Percentiles rank a stretch among this genome's conserved stretches.
Conservation (phyloP, 2,888 invertebrate genomes). For the Kuschelorhynchus macadamiae region DNA sequence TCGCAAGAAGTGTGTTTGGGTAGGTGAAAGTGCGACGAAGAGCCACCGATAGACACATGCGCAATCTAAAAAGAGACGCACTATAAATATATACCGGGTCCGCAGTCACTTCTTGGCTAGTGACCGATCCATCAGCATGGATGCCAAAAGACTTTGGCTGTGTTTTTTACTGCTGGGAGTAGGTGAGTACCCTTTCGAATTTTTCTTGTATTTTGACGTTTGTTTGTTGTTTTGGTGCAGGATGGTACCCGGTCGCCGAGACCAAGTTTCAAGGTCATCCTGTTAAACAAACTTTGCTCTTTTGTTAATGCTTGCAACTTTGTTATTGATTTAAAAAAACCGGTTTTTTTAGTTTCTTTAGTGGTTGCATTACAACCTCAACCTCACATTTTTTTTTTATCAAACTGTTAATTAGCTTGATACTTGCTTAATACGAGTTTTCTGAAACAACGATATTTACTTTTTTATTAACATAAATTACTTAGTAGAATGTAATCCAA, state of each 20-base stretch:
- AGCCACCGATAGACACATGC: conserved; percentile 61
- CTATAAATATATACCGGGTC: conserved; percentile 69
- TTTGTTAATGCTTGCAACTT: too few relatives aligned
- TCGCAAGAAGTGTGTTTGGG: conserved; percentile 53
- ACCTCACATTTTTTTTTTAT: too few relatives aligned
- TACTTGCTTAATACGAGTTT: too few relatives aligned
- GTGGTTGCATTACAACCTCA: too few relatives aligned
- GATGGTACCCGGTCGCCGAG: neutral
- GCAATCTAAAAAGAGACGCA: conserved; percentile 60
- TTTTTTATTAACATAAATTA: too few relatives aligned
- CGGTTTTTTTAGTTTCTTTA: too few relatives aligned
- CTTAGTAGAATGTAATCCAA: too few relatives aligned
- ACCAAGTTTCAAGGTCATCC: neutral
- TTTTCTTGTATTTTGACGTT: conserved; percentile 12
- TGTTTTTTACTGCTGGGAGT: conserved; percentile 66
- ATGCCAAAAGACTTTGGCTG: conserved; percentile 68
- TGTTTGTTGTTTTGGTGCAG: neutral
- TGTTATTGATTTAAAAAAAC: too few relatives aligned
- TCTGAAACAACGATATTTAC: too few relatives aligned
- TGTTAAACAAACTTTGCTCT: too few relatives aligned
- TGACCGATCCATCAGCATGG: conserved; percentile 68
- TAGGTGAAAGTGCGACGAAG: conserved; percentile 64
- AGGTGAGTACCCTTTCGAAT: conserved; percentile 64
- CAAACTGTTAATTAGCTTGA: too few relatives aligned
- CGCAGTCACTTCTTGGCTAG: conserved; percentile 68